Evolutionary conservation across 1,140 invertebrate species (phyloP), one percentile per base, ranked within the genome.

Genomic region (Heliconius hermathena): DNA sequence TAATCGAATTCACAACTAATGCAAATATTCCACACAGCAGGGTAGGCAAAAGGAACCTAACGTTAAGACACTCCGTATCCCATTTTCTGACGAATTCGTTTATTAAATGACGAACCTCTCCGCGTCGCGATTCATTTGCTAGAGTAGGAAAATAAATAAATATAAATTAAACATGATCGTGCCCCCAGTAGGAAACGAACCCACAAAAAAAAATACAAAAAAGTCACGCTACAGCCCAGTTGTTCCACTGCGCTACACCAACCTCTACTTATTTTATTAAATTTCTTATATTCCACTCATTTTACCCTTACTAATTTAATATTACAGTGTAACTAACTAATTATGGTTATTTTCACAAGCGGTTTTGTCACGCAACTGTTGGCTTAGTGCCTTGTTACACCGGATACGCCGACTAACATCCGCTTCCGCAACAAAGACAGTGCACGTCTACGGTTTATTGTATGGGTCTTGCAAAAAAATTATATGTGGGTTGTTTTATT

Each of bases 341-440:
- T 76, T 76, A 60, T 46, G 66, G 74, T 76, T 76, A 76, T 78
- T 76, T 70, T 76, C 41, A 49, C n/a, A 70, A 41, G 38, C 81
- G 76, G 73, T 74, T 80, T 72, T 77, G 83, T 76, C 83, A 85
- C 80, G 81, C 80, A 81, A 81, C 78, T 84, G 86, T 90, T 91
- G 90, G 88, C 89, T 84, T 80, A 80, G 84, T 87, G 87, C 88
- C 87, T 84, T 80, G 74, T 75, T 78, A 86, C 86, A 87, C 84
- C 89, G 89, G 88, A 90, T 84, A 83, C 86, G 87, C 86, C 87
- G 83, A 87, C 88, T 90, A 86, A 87, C 86, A 87, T 90, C 89
- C 90, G 88, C 81, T 90, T 90, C 90, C 90, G 81, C 81, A 86
- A 86, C 86, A 85, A 87, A 81, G 88, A 85, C 88, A 88, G 82